phyloP scores from a whole-genome alignment of 2,797 vertebrate genomes.

The Microhierax caerulescens region DNA sequence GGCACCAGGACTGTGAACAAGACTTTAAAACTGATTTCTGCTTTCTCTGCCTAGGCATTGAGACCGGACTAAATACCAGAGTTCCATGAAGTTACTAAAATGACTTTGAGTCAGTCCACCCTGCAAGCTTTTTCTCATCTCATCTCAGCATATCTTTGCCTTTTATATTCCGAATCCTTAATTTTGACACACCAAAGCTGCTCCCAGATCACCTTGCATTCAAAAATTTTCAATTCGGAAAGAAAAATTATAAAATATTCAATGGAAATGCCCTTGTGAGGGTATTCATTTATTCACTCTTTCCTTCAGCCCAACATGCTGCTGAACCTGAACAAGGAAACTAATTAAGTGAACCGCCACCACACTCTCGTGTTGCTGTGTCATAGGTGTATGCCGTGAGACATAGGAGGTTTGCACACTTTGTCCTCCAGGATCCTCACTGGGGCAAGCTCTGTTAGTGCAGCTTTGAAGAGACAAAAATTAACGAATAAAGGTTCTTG shows the following conservation, averaged over 20 bases:
- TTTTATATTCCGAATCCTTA: not conserved
- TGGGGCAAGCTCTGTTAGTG: not conserved
- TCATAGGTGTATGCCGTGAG: not conserved
- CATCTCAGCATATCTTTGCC: not conserved
- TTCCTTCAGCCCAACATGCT: not conserved
- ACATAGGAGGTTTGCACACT: fast-evolving
- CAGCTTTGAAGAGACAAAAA: not conserved
- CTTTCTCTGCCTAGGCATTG: not conserved
- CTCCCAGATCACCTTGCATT: not conserved
- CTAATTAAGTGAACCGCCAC: not conserved
- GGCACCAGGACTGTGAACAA: not conserved
- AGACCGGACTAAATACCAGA: not conserved
- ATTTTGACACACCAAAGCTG: not conserved
- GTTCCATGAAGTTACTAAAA: not conserved
- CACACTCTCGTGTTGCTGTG: not conserved
- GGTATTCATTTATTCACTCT: not conserved
- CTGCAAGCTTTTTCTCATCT: not conserved
- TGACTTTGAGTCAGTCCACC: not conserved
- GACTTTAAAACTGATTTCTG: not conserved
- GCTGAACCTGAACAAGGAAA: not conserved
- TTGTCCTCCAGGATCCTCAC: not conserved
- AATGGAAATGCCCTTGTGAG: not conserved
- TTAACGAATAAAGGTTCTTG: not conserved
- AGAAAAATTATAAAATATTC: not conserved
- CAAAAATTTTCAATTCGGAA: not conserved